Conservation (phyloP, 2,797 vertebrate genomes). For the Semotilus atromaculatus region DNA sequence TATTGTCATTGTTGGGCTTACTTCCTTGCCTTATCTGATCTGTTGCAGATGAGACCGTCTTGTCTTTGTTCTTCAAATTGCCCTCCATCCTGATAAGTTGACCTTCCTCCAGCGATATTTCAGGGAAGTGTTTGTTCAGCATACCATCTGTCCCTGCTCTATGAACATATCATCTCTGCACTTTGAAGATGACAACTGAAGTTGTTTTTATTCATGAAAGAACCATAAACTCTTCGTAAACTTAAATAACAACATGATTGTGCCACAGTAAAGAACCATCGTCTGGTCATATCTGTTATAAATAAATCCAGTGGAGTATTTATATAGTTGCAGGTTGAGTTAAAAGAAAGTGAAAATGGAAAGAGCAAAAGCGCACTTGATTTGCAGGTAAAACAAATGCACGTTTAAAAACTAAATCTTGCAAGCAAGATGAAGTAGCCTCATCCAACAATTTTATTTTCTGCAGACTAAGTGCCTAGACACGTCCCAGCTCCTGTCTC, state of each 20-base stretch:
- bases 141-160: background rate
- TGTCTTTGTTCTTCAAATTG: constrained; percentile 12
- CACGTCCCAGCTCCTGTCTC: background rate
- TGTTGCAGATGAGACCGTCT: constrained; percentile 30
- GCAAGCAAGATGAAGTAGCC: constrained; percentile 6
- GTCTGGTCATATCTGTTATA: background rate
- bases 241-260: background rate
- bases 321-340: background rate
- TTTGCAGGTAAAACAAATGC: constrained; percentile 35
- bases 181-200: constrained; percentile 19
- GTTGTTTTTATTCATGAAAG: constrained; percentile 1
- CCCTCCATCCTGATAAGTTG: background rate
- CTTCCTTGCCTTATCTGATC: background rate
- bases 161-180: constrained; percentile 24
- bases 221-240: background rate
- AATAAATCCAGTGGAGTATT: background rate
- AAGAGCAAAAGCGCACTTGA: background rate
- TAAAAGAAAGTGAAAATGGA: background rate
- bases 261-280: constrained; percentile 1
- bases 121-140: constrained; percentile 33
- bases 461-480: constrained; percentile 46
- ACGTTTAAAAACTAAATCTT: constrained; percentile 8
- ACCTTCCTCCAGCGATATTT: constrained; percentile 18
- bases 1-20: background rate
- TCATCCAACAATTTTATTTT: constrained; percentile 13